A percentile compares a stretch with the other conserved stretches of the same genome.
Evolutionary conservation across 2,113 vertebrate species (phyloP).

Genomic region (Cyprinodon tularosa): DNA sequence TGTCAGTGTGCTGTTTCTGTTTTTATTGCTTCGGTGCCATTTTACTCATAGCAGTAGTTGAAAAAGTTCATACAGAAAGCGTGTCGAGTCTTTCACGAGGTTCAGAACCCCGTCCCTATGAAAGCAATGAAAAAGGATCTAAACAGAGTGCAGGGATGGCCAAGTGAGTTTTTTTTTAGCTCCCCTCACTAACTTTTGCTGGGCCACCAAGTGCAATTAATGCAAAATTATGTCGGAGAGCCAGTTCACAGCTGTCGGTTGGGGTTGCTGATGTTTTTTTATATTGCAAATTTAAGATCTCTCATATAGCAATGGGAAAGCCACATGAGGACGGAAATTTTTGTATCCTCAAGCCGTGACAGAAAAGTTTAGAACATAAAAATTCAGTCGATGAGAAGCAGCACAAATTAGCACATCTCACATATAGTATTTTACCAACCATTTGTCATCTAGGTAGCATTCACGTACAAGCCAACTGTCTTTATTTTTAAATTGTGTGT

Average conservation of each 20-base stretch:
- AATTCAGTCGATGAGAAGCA: conserved; percentile 11
- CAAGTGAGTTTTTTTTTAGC: no score
- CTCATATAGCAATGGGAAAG: conserved; percentile 6
- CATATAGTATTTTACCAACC: conserved; percentile 29
- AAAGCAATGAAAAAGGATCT: no score
- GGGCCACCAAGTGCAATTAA: neutral
- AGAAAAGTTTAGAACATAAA: conserved; percentile 22
- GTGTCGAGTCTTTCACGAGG: no score
- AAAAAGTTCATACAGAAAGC: no score
- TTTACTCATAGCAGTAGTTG: no score
- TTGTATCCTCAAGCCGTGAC: conserved; percentile 8
- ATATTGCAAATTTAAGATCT: conserved; percentile 31
- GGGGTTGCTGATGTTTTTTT: conserved; percentile 13
- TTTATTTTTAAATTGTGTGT: conserved; percentile 7
- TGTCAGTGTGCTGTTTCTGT: no score
- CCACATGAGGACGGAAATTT: conserved; percentile 37
- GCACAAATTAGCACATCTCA: conserved; percentile 36
- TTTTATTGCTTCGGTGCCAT: no score
- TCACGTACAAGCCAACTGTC: conserved; percentile 13
- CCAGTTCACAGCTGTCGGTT: conserved; percentile 1
- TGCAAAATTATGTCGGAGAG: neutral
- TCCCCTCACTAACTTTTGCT: no score
- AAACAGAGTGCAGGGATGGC: no score
- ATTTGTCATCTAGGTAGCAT: conserved; percentile 13
- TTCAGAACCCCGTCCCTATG: no score